Evolutionary conservation across 2,113 vertebrate genomes (phyloP).

Genomic region (Lagopus leucura): DNA sequence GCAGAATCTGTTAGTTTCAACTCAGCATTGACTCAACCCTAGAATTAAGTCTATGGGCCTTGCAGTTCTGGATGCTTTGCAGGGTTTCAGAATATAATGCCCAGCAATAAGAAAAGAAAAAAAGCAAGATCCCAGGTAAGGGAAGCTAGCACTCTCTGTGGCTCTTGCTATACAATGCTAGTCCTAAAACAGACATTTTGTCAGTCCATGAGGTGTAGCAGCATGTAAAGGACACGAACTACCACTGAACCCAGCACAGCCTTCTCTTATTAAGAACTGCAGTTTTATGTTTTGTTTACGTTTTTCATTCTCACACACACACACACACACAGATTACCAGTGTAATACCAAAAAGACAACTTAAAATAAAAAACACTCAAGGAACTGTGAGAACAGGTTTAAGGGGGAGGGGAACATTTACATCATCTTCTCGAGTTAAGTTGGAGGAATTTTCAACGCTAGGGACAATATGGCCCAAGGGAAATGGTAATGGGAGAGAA

Average conservation of each 20-base stretch:
- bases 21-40: not conserved
- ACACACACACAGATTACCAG: not conserved
- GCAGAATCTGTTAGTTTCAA: not conserved
- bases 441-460: not conserved
- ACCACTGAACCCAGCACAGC: not conserved
- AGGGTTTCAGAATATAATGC: not conserved
- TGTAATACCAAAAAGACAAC: not conserved
- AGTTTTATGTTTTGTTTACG: not conserved
- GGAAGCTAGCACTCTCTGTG: not conserved
- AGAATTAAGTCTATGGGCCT: not conserved
- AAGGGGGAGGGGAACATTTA: not conserved
- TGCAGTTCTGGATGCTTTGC: not conserved
- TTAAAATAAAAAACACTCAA: not conserved
- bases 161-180: not conserved
- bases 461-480: not conserved
- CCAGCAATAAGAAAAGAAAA: not conserved
- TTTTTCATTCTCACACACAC: not conserved
- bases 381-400: constrained; percentile 8
- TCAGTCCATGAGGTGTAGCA: not conserved
- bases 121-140: not conserved
- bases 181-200: not conserved
- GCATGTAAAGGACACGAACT: not conserved
- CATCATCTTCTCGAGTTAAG: not conserved
- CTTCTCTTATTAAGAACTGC: not conserved
- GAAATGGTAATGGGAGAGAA: constrained; percentile 42